A percentile compares a stretch with the other conserved stretches of the same genome.
These are phyloP conservation scores for Crocodylus rhombifer DNA, from an alignment of 2,797 vertebrate species.

Conservation along the genomic window DNA sequence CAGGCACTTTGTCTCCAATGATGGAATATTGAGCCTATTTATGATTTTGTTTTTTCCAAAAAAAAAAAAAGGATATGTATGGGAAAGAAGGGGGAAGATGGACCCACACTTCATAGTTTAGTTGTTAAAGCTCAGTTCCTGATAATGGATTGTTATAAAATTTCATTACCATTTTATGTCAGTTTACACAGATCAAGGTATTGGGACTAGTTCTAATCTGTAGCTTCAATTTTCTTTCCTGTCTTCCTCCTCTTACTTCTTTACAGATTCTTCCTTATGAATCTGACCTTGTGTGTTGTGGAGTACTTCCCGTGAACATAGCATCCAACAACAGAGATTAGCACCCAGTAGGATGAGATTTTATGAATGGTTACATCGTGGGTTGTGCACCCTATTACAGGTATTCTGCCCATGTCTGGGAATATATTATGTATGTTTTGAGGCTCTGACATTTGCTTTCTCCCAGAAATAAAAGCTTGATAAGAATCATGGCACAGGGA, in stretches of 20 bases:
- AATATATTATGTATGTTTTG: slow-evolving; percentile 2
- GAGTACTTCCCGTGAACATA: not conserved
- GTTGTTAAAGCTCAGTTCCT: not conserved
- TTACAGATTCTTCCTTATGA: not conserved
- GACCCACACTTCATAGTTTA: not conserved
- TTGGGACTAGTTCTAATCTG: not conserved
- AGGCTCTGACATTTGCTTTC: not conserved
- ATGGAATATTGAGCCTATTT: not conserved
- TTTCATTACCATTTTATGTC: not conserved
- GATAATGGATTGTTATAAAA: not conserved
- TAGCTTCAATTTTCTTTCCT: not conserved
- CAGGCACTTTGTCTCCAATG: not conserved
- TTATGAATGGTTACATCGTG: not conserved
- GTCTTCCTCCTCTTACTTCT: not conserved
- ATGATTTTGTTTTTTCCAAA: not conserved
- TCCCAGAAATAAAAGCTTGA: not conserved
- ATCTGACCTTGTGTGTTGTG: not conserved
- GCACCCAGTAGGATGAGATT: slow-evolving; percentile 41
- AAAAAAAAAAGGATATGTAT: not conserved
- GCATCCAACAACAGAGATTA: not conserved
- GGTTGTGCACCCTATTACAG: not conserved
- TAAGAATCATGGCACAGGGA: not conserved
- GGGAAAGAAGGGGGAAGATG: not conserved
- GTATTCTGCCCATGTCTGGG: not conserved
- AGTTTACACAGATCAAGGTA: not conserved